Conservation (phyloP, 2,888 invertebrate genomes). For the Alcis repandata region DNA sequence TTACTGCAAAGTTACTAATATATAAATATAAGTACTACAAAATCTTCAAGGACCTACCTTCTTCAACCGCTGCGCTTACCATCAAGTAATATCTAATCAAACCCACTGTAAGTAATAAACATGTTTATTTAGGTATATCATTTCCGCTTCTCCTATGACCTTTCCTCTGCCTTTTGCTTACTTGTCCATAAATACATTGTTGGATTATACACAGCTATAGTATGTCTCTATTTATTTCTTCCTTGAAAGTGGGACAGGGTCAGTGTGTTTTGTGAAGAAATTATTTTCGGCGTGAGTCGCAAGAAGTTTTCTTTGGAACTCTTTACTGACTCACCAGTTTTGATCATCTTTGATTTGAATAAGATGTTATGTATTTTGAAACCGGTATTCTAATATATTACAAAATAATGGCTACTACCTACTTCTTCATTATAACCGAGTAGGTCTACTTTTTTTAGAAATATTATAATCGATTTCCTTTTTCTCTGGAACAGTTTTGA, state of each 20-base stretch:
- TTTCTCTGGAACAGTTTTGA: no score
- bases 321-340: not conserved
- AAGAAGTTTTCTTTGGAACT: conserved; percentile 5
- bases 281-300: conserved; percentile 35
- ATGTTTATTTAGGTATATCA: conserved; percentile 1
- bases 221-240: conserved; percentile 55
- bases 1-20: no score
- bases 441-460: no score
- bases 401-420: no score
- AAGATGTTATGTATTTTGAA: not conserved
- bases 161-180: conserved; percentile 50
- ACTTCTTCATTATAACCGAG: no score
- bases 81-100: no score
- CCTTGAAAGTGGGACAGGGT: conserved; percentile 40
- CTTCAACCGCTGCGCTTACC: no score
- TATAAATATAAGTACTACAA: not conserved
- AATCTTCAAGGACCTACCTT: no score
- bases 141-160: conserved; percentile 28
- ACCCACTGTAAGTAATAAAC: no score
- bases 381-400: no score
- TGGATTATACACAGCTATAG: conserved; percentile 43
- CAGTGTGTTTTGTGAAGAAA: conserved; percentile 41
- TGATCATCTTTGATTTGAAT: conserved; percentile 1
- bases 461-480: not conserved
- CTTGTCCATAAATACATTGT: conserved; percentile 49